Evolutionary conservation across 37 sponge, comb jelly and placozoan genomes (phyloP), one percentile per base, ranked within the genome.

Genomic region (Theonella swinhoei): DNA sequence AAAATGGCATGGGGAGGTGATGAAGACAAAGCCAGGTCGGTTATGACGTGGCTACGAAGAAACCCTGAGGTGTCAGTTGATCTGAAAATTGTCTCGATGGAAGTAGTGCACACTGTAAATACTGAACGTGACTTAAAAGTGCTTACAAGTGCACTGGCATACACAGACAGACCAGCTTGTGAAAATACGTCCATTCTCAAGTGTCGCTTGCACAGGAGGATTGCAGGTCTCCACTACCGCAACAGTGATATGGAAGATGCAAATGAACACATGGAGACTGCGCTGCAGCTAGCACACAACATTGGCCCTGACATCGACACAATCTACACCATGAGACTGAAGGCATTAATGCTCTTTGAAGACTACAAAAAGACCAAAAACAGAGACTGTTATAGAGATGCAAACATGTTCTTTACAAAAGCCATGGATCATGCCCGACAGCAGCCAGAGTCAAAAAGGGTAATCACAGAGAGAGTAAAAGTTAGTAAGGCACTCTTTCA

Each of bases 401-500:
- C 82, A 38, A 70, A 81, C 0, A 17, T 36, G 62, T 72, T 68
- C 62, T 81, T 81, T 63, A 42, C 36, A 7, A 30, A n/a, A 54
- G 82, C 82, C 25, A 81, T 81, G 82, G 82, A 81, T 32, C 82
- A 81, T 31, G 60, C 47, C 3, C 26, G 14, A 42, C 20, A 64
- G 42, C 69, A 60, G 19, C 54, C 61, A 1, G 62, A 81, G 3
- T 81, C 59, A 39, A 81, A 81, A 40, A 54, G 70, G 60, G 24
- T 61, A 11, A 54, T 81, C 62, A 81, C 82, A 70, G 82, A 81
- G 63, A 28, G 82, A 35, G 37, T 83, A 0, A 83, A 83, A 72
- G 66, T 85, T 11, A 85, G 85, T 78, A 85, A 85, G 41, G 85
- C 78, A 22, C 19, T 70, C 34, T 85, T 85, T 42, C 85, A 85